Evolutionary conservation across 2,797 vertebrate genomes (phyloP), one percentile per base, ranked within the genome.

Genomic region (Phataginus tetradactyla): DNA sequence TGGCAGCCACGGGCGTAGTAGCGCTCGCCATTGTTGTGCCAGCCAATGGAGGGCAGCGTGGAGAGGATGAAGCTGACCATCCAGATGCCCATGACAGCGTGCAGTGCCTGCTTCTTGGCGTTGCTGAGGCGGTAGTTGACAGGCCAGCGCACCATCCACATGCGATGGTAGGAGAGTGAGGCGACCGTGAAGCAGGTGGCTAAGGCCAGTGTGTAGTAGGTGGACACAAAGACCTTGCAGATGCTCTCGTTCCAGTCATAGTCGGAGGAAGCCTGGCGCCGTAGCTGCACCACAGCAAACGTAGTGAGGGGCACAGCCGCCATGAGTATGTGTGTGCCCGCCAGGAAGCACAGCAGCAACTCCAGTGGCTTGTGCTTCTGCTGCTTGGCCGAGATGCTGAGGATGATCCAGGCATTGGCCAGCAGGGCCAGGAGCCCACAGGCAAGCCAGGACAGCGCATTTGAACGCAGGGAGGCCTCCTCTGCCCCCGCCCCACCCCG

Each of bases 71-170:
- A 99, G 0, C 99, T 99, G 49, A 99, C 99, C 98, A 99, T 99
- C 99, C 99, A 99, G 96, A 99, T 99, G 27, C 99, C 99, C 98
- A 99, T 98, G 95, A 99, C 99, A 0, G 99, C 99, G 0, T 99
- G 99, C 95, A 99, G 97, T 0, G 99, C 99, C 97, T 99, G 99
- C 98, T 99, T 99, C 98, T 99, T 99, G 96, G 99, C 98, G 0
- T 99, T 99, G 97, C 99, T 99, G 86, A 99, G 98, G 59, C 99
- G 98, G 94, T 99, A 99, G 97, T 99, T 99, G 94, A 99, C 99
- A 0, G 99, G 99, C 99, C 99, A 99, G 0, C 99, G 98, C 72
- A 99, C 99, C 99, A 99, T 99, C 99, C 99, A 99, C 99, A 99
- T 99, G 1, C 99, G 98, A 57, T 99, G 99, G 97, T 99, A 99